These are phyloP conservation scores for Syngnathus acus DNA, from an alignment of 2,797 vertebrate species.

Conservation along the genomic window DNA sequence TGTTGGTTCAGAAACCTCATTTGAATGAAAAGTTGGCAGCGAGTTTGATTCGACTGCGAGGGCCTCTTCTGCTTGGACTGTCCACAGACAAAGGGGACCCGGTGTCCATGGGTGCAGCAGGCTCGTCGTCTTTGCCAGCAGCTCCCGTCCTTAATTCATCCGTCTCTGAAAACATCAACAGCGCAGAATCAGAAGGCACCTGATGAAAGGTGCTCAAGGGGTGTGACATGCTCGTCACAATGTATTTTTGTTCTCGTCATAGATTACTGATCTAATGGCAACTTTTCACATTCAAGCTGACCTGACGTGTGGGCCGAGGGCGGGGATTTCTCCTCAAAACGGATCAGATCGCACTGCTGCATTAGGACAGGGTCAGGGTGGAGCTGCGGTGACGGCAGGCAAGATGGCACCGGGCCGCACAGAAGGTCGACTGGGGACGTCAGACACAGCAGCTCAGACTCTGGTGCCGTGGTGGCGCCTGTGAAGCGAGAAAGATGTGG, in stretches of 20 bases:
- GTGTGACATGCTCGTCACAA: slow-evolving; percentile 18
- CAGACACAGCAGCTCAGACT: slow-evolving; percentile 81
- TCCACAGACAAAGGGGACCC: slow-evolving; percentile 46
- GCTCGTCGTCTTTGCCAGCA: slow-evolving; percentile 12
- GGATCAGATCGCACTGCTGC: slow-evolving; percentile 80
- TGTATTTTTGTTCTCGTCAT: not conserved
- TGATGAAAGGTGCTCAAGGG: not conserved
- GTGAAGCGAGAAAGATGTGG: not conserved
- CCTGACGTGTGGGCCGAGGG: not conserved
- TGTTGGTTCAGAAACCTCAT: slow-evolving; percentile 59
- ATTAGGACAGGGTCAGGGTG: slow-evolving; percentile 82
- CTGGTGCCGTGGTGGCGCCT: slow-evolving; percentile 63
- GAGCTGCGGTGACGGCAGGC: slow-evolving; percentile 90
- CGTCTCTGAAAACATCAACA: slow-evolving; percentile 27
- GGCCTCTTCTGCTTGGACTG: slow-evolving; percentile 81
- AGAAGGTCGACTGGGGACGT: slow-evolving; percentile 83
- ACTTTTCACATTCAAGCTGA: not conserved
- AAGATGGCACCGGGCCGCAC: slow-evolving; percentile 91
- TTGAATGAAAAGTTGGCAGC: slow-evolving; percentile 94
- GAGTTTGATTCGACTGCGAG: slow-evolving; percentile 84
- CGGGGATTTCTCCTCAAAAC: slow-evolving; percentile 76
- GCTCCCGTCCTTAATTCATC: slow-evolving; percentile 13
- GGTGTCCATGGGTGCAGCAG: slow-evolving; percentile 3
- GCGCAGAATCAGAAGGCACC: slow-evolving; percentile 6
- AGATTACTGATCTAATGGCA: no score